Conservation (phyloP, 2,113 vertebrate genomes). For the Thalassarche chlororhynchos region DNA sequence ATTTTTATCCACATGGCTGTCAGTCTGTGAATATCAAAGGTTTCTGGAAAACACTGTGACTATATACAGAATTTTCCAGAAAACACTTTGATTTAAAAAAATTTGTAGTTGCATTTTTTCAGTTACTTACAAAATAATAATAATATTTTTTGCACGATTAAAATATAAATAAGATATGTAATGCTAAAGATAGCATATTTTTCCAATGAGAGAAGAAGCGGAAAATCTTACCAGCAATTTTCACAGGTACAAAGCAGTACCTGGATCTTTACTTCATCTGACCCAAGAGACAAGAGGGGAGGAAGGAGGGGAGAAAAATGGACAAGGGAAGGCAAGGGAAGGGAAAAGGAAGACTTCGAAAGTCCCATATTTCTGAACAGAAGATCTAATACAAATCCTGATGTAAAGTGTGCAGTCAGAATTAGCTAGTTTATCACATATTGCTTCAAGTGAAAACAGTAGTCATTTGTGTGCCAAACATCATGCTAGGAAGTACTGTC, state of each 20-base stretch:
- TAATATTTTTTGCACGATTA: neutral
- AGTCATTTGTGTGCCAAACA: neutral
- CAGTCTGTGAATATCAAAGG: neutral
- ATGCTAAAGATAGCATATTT: neutral
- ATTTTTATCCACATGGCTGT: neutral
- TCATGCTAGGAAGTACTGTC: neutral
- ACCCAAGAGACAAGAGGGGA: neutral
- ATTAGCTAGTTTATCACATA: neutral
- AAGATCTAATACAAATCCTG: neutral
- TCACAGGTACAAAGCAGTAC: neutral
- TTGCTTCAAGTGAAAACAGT: neutral
- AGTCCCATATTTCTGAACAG: neutral
- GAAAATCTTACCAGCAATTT: neutral
- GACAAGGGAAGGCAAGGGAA: neutral
- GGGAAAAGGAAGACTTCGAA: neutral
- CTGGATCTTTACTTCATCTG: neutral
- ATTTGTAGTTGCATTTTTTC: neutral
- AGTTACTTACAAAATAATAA: neutral
- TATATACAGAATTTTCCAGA: neutral
- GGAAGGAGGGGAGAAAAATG: neutral
- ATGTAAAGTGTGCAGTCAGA: neutral
- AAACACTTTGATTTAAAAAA: neutral
- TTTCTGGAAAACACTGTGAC: neutral
- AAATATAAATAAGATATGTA: neutral
- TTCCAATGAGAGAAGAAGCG: neutral